phyloP scores from a whole-genome alignment of 2,113 vertebrate species.

The Burhinus bistriatus region DNA sequence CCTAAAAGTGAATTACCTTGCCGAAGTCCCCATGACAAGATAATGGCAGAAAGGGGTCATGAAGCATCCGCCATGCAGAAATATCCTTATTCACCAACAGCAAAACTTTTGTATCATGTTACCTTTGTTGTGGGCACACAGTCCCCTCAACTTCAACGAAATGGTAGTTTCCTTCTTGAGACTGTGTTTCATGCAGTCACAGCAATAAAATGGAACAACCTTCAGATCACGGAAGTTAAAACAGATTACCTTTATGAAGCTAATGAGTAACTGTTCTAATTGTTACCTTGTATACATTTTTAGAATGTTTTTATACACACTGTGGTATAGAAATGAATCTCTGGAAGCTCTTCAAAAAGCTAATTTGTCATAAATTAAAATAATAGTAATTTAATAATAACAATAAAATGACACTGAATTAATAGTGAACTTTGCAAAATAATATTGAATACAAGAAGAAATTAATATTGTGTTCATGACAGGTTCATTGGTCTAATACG shows the following conservation, averaged over 20 bases:
- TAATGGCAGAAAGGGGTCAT: background rate
- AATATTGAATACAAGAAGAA: background rate
- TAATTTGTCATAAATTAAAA: conserved; percentile 28
- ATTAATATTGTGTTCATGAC: background rate
- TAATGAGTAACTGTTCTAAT: conserved; percentile 24
- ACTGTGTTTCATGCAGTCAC: background rate
- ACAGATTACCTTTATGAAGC: background rate
- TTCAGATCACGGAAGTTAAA: background rate
- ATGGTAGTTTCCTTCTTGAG: background rate
- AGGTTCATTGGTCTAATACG: background rate
- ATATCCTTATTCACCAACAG: background rate
- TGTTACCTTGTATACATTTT: background rate
- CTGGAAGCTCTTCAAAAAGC: background rate
- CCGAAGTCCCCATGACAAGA: background rate
- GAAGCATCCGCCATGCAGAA: background rate
- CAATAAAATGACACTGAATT: background rate
- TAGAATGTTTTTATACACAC: conserved; percentile 6
- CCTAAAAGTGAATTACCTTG: background rate
- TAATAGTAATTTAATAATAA: conserved; percentile 20
- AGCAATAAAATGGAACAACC: background rate
- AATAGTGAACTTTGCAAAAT: conserved; percentile 7
- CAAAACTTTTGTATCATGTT: background rate
- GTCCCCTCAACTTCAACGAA: background rate
- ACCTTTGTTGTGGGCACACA: background rate
- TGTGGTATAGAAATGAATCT: background rate